These are phyloP conservation scores for Pollenia griseotomentosa DNA, from an alignment of 2,888 invertebrate species.

Conservation along the genomic window DNA sequence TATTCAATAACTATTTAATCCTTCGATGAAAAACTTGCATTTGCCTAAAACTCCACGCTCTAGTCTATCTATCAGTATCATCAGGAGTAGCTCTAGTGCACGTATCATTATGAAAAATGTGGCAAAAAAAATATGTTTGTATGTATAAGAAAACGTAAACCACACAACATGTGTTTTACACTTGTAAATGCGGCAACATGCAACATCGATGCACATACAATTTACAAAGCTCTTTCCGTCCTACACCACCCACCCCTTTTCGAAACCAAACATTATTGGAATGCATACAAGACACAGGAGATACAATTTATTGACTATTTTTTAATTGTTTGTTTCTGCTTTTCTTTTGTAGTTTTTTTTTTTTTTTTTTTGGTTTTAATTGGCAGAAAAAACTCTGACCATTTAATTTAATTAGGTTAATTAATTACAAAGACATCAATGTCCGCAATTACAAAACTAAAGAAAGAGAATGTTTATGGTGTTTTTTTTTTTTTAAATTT, in stretches of 20 bases:
- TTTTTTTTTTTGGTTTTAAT: not conserved
- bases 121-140: not conserved
- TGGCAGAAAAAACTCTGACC: slow-evolving; percentile 48
- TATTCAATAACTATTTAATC: too few species aligned
- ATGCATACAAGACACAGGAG: not conserved
- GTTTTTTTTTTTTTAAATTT: not conserved
- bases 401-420: slow-evolving; percentile 68
- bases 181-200: slow-evolving; percentile 30
- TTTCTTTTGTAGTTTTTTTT: not conserved
- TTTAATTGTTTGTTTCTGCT: not conserved
- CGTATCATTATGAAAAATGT: slow-evolving; percentile 9
- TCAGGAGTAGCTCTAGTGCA: not conserved
- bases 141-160: slow-evolving; percentile 20
- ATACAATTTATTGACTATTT: slow-evolving; percentile 10
- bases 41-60: not conserved
- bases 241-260: not conserved
- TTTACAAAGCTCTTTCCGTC: not conserved
- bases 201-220: not conserved
- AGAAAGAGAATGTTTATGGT: not conserved
- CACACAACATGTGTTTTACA: slow-evolving; percentile 58
- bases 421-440: slow-evolving; percentile 72
- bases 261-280: not conserved
- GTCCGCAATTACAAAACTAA: slow-evolving; percentile 10
- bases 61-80: not conserved
- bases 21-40: too few species aligned